Conservation (phyloP, 2,113 vertebrate species). For the Scophthalmus maximus region DNA sequence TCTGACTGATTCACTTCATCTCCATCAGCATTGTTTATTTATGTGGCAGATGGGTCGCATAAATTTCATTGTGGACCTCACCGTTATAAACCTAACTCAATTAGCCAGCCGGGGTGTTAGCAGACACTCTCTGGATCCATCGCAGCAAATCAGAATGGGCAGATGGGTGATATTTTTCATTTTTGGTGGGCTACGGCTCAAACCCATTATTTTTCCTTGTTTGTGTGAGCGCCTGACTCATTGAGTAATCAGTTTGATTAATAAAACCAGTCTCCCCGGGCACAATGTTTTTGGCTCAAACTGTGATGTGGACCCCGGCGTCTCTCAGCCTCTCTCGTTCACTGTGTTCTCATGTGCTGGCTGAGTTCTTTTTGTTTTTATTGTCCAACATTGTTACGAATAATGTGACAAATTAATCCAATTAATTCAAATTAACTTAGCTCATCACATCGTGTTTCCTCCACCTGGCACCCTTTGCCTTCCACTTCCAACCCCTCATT, state of each 20-base stretch:
- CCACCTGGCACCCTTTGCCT: conserved; percentile 53
- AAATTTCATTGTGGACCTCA: conserved; percentile 67
- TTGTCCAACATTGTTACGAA: conserved; percentile 33
- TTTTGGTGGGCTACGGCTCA: conserved; percentile 67
- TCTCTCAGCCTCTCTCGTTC: conserved; percentile 27
- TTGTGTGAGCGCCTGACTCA: conserved; percentile 69
- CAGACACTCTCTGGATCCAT: conserved; percentile 67
- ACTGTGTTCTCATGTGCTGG: conserved; percentile 17
- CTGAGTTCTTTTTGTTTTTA: conserved; percentile 39
- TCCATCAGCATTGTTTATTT: conserved; percentile 72
- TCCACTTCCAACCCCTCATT: conserved; percentile 31
- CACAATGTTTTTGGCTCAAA: conserved; percentile 61
- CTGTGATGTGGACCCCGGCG: conserved; percentile 16
- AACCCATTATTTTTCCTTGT: conserved; percentile 68
- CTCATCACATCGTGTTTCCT: conserved; percentile 52
- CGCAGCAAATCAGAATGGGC: conserved; percentile 69
- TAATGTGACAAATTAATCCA: conserved; percentile 68
- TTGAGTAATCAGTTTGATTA: conserved; percentile 77
- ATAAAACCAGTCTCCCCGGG: conserved; percentile 63
- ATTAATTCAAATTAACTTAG: conserved; percentile 66
- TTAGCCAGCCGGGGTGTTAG: conserved; percentile 76
- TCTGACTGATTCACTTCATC: conserved; percentile 67
- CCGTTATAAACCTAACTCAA: conserved; percentile 75
- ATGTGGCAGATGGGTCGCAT: conserved; percentile 77
- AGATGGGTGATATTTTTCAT: conserved; percentile 75